Evolutionary conservation across 2,888 invertebrate species (phyloP).

Genomic region (Alentia gelatinosa): DNA sequence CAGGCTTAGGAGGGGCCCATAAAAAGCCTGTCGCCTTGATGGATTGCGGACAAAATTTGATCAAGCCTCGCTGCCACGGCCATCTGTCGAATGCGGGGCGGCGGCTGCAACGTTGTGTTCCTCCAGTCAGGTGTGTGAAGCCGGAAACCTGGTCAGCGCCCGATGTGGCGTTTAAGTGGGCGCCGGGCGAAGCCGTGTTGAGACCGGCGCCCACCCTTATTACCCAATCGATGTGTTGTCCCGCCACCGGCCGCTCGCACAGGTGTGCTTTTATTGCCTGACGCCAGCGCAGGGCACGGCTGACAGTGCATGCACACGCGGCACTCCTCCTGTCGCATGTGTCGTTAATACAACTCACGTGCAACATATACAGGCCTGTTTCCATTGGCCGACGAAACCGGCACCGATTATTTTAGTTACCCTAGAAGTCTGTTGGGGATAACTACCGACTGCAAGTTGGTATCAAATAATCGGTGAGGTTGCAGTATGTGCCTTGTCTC

Average conservation of each 20-base stretch:
- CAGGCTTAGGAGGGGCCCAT: neutral
- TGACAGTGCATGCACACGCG: no score
- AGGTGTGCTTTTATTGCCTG: neutral
- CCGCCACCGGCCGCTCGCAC: neutral
- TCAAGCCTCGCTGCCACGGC: conserved; percentile 19
- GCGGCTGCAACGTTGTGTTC: neutral
- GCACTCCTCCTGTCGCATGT: no score
- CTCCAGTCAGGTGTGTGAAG: conserved; percentile 18
- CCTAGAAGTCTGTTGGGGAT: no score
- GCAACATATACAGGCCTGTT: no score
- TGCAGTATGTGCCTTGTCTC: no score
- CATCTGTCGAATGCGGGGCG: conserved; percentile 8
- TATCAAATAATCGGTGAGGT: no score
- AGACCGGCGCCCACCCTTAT: neutral
- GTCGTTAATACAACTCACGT: no score
- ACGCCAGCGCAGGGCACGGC: neutral
- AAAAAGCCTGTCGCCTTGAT: conserved; percentile 45
- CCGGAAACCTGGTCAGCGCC: conserved; percentile 23
- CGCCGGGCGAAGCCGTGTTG: neutral
- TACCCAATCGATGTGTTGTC: neutral
- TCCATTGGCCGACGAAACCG: no score
- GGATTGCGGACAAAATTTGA: conserved; percentile 39
- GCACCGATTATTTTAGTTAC: no score
- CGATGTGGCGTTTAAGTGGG: conserved; percentile 16
- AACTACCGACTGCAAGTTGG: no score